Evolutionary conservation across 2,797 vertebrate species (phyloP).

Genomic region (Chaetodon trifasciatus): DNA sequence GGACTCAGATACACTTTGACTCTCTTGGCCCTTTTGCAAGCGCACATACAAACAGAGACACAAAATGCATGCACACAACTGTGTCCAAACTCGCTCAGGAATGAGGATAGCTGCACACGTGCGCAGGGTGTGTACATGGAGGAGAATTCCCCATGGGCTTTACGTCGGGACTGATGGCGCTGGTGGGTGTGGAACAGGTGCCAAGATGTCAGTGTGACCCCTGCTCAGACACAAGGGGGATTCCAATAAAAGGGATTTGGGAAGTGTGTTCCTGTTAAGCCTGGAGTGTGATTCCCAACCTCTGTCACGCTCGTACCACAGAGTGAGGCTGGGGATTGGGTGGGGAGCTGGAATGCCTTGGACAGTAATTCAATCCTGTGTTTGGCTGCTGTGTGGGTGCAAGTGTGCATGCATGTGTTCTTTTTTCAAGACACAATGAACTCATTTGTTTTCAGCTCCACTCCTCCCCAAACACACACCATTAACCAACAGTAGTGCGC

Average conservation of each 20-base stretch:
- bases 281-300: slow-evolving; percentile 41
- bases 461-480: slow-evolving; percentile 50
- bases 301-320: slow-evolving; percentile 32
- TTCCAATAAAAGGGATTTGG: slow-evolving; percentile 61
- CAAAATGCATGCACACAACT: slow-evolving; percentile 51
- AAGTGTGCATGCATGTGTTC: slow-evolving; percentile 75
- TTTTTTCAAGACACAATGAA: slow-evolving; percentile 74
- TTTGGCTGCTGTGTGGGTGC: slow-evolving; percentile 76
- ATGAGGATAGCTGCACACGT: slow-evolving; percentile 61
- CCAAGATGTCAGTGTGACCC: slow-evolving; percentile 38
- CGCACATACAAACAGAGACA: slow-evolving; percentile 33
- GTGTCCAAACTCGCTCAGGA: slow-evolving; percentile 70
- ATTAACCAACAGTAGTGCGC: slow-evolving; percentile 46
- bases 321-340: slow-evolving; percentile 55
- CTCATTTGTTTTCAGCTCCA: slow-evolving; percentile 71
- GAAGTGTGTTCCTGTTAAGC: slow-evolving; percentile 37
- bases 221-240: slow-evolving; percentile 48
- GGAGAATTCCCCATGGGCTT: slow-evolving; percentile 55
- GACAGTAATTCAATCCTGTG: slow-evolving; percentile 72
- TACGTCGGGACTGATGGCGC: slow-evolving; percentile 45
- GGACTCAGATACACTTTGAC: slow-evolving; percentile 39
- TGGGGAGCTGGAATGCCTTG: slow-evolving; percentile 69
- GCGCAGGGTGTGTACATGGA: slow-evolving; percentile 45
- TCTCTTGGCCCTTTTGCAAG: slow-evolving; percentile 11
- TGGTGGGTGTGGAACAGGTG: slow-evolving; percentile 73